These are phyloP conservation scores for Limnodromus scolopaceus DNA, from an alignment of 2,797 vertebrate species.

Conservation along the genomic window DNA sequence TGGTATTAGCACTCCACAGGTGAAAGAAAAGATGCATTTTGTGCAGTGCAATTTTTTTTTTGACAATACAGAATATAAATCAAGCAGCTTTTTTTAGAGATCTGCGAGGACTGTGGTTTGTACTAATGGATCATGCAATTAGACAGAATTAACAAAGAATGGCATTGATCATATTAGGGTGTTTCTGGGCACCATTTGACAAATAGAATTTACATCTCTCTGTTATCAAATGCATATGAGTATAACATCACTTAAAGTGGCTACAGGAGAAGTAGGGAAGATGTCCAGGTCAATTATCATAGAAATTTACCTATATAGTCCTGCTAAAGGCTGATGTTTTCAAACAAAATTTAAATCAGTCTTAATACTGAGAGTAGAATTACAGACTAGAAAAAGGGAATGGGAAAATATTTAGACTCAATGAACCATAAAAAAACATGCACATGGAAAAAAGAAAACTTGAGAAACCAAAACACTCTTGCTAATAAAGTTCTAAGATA, in stretches of 20 bases:
- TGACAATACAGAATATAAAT: neutral
- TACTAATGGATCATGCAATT: neutral
- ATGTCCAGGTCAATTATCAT: neutral
- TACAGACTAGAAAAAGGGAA: neutral
- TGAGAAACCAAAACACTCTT: neutral
- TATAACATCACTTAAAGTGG: neutral
- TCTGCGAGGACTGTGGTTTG: neutral
- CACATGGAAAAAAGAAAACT: neutral
- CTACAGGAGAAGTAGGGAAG: neutral
- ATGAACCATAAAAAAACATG: neutral
- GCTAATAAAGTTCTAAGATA: neutral
- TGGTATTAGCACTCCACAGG: neutral
- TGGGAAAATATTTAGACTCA: neutral
- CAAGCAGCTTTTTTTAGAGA: neutral
- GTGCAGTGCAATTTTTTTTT: neutral
- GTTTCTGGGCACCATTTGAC: neutral
- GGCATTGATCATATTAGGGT: neutral
- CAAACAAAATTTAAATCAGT: neutral
- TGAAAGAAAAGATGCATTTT: neutral
- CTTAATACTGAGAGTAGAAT: neutral
- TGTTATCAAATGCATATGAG: neutral
- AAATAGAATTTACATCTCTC: neutral
- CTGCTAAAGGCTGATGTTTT: neutral
- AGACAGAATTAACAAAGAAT: neutral
- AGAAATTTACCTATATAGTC: neutral